Conservation (phyloP, 1,140 invertebrate species). For the Drosophila tristis region DNA sequence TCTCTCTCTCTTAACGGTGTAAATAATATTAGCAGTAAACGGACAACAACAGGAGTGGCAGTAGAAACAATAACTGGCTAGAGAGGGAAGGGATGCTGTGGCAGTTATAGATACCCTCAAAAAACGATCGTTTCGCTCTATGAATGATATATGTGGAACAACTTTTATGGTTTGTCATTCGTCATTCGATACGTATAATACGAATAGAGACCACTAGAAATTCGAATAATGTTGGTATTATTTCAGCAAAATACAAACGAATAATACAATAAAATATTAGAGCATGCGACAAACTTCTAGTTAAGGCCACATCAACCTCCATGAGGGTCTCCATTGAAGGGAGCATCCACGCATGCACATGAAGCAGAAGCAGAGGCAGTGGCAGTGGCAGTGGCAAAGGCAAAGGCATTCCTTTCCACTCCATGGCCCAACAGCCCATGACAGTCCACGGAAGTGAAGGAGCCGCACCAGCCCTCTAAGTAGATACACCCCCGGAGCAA, state of each 20-base stretch:
- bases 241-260: too few relatives aligned
- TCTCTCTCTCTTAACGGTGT: constrained; percentile 43
- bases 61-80: constrained; percentile 16
- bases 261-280: too few relatives aligned
- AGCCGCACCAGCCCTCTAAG: constrained; percentile 25
- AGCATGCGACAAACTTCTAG: too few relatives aligned
- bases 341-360: constrained; percentile 32
- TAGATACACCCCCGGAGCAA: constrained; percentile 59
- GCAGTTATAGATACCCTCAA: too few relatives aligned
- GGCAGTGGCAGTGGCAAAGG: not conserved
- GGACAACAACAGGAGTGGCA: constrained; percentile 32
- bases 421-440: constrained; percentile 10
- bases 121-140: too few relatives aligned
- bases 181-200: too few relatives aligned
- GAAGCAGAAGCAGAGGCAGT: constrained; percentile 8
- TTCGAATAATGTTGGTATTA: too few relatives aligned
- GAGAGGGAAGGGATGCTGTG: not conserved
- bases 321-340: too few relatives aligned
- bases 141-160: too few relatives aligned
- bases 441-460: constrained; percentile 7
- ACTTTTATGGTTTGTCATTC: too few relatives aligned
- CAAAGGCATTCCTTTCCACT: constrained; percentile 15
- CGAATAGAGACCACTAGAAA: too few relatives aligned
- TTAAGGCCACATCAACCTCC: too few relatives aligned
- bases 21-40: constrained; percentile 80